A percentile compares a stretch with the other conserved stretches of the same genome.
These are phyloP conservation scores for Octopus sinensis DNA, from an alignment of 1,140 invertebrate genomes.

Conservation along the genomic window DNA sequence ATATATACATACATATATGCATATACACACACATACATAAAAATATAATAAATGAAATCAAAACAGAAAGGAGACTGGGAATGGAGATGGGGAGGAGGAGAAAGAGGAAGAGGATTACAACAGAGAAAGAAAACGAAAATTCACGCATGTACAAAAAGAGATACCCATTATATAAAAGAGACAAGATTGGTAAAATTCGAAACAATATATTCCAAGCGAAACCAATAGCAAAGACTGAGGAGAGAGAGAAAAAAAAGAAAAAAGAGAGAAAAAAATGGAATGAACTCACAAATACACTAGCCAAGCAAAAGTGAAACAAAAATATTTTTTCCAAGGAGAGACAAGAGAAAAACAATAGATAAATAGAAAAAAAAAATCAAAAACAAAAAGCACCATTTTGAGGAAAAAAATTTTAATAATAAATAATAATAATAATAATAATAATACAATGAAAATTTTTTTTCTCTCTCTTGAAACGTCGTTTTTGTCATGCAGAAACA, in stretches of 20 bases:
- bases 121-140: not conserved
- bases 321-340: not conserved
- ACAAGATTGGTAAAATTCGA: not conserved
- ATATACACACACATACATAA: too few species aligned
- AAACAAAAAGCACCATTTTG: not conserved
- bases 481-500: slow-evolving; percentile 8
- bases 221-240: not conserved
- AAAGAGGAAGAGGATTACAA: not conserved
- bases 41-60: too few species aligned
- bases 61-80: too few species aligned
- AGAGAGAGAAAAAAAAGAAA: not conserved
- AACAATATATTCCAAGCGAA: not conserved
- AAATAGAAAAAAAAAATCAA: not conserved
- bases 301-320: not conserved
- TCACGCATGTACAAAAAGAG: not conserved
- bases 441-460: not conserved
- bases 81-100: not conserved
- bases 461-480: not conserved
- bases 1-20: too few species aligned
- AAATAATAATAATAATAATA: not conserved
- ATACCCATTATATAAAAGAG: not conserved
- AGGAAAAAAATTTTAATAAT: not conserved
- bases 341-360: not conserved
- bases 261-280: not conserved
- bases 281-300: not conserved